Base-by-base conservation (phyloP, 2,797 vertebrate genomes). In the Hirundo rustica region DNA sequence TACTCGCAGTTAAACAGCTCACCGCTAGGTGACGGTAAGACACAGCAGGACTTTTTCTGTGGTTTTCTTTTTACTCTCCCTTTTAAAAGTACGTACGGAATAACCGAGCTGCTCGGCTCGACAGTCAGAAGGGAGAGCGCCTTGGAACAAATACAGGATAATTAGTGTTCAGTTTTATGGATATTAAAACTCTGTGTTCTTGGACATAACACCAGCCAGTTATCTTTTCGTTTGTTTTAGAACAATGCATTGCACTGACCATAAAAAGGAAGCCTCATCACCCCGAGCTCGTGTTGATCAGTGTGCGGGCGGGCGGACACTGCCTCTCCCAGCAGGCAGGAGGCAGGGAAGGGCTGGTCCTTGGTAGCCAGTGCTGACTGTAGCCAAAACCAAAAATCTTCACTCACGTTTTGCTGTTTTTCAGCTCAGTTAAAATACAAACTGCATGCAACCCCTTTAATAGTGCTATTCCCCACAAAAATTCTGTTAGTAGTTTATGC, bases 21-120 rank as follows among this genome's bases (percentile, higher is more conserved):
- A 38, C 50, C 95, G 85, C 50, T 64, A 95, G 96, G 58, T 89
- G 93, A 95, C 65, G 11, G 44, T 58, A 77, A 48, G 47, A 85
- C 70, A 91, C 71, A 30, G 21, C 0, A 7, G 3, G 45, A 54
- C 10, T 19, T 29, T 9, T 55, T n/a, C 26, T 18, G 15, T 7
- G 10, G 13, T 70, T 60, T 38, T 32, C 20, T 18, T 61, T 66
- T 57, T 18, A 9, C 32, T 72, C 15, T 68, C 8, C 6, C 21
- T 19, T 58, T 10, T 58, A 11, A 23, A 89, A 61, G 18, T 12
- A 17, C 19, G 0, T 13, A 2, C 5, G 4, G 45, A 68, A 53
- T 42, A 13, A 25, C 50, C 9, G 19, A 84, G 19, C 32, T 15
- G 19, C 40, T 81, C 51, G 45, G 16, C 44, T 38, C 32, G 45